Conservation (phyloP, 2,888 invertebrate species). For the Cetonia aurata region DNA sequence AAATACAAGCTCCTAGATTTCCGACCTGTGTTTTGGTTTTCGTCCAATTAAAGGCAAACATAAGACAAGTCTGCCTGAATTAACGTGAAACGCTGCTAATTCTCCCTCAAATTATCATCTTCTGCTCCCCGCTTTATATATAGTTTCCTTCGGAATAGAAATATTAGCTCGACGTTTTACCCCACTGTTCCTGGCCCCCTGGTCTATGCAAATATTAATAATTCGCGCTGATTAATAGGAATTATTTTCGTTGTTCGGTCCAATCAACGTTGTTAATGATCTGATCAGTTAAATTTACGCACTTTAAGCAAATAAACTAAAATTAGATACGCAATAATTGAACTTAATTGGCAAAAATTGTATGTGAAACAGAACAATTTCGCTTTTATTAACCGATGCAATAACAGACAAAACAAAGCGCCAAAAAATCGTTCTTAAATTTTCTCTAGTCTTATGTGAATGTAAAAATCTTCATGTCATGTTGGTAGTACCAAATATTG, state of each 20-base stretch:
- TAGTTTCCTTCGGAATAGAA: slow-evolving; percentile 29
- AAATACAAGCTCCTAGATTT: slow-evolving; percentile 65
- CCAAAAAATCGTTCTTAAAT: too few species aligned
- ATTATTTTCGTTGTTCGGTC: slow-evolving; percentile 9
- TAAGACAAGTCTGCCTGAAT: slow-evolving; percentile 65
- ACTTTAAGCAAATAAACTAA: neutral
- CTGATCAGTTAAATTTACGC: neutral
- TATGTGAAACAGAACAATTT: too few species aligned
- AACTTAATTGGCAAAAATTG: too few species aligned
- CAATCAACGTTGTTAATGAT: slow-evolving; percentile 1
- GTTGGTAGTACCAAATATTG: too few species aligned
- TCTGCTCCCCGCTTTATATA: slow-evolving; percentile 57
- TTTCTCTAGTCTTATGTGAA: too few species aligned
- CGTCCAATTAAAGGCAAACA: slow-evolving; percentile 68
- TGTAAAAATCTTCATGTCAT: too few species aligned
- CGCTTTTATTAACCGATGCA: too few species aligned
- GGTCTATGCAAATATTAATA: slow-evolving; percentile 20
- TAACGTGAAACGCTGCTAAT: slow-evolving; percentile 66
- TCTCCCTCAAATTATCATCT: slow-evolving; percentile 65
- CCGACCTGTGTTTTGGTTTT: slow-evolving; percentile 68
- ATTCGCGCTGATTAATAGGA: slow-evolving; percentile 20
- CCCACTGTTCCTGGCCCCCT: neutral
- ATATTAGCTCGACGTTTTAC: slow-evolving; percentile 14
- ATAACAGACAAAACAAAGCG: too few species aligned
- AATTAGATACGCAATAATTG: too few species aligned